Base-by-base conservation (phyloP, 2,888 invertebrate genomes). In the Erebia palarica region DNA sequence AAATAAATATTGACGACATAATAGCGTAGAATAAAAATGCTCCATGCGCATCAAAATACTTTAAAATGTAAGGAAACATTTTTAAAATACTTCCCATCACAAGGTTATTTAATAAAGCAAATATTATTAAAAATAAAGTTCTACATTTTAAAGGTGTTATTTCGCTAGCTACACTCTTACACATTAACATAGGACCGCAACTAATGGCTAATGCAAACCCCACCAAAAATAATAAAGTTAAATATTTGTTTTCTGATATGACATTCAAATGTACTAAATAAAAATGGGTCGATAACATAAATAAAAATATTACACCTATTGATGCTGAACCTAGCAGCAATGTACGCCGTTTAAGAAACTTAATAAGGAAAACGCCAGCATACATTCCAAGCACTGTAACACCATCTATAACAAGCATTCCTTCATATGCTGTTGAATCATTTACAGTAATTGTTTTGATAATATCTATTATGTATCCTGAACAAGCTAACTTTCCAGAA, bases 281-380 rank as follows among this genome's bases (percentile, higher is more conserved):
- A 18, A 80, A 72, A 69, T 79, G 78, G 7, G 77, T 14, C 11
- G 79, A 78, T 14, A 76, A 74, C 21, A 66, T 60, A 53, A 74
- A 75, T 10, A 80, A 58, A 72, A 78, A 78, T 4, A 72, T 18
- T 13, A 77, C 69, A 8, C 76, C 77, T 4, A 75, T 14, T 4
- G 76, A 64, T 1, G 82, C 75, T 0, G 82, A 65, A 0, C 64
- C 60, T 2, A 86, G 61, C 1, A 86, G 73, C 13, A 84, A 74
- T 1, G 78, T 69, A 42, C 84, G 78, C 60, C 82, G 75, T 71
- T 77, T 84, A 0, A 81, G 49, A 18, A 72, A 60, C 73, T 76
- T 84, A 0, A 80, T 73, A 10, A 80, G 36, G 8, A 72, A 77
- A 78, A 88, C 85, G 16, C 88, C 89, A n/a, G 83, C 51, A 76